Evolutionary conservation across 2,888 invertebrate species (phyloP).

Genomic region (Trichogramma evanescens): DNA sequence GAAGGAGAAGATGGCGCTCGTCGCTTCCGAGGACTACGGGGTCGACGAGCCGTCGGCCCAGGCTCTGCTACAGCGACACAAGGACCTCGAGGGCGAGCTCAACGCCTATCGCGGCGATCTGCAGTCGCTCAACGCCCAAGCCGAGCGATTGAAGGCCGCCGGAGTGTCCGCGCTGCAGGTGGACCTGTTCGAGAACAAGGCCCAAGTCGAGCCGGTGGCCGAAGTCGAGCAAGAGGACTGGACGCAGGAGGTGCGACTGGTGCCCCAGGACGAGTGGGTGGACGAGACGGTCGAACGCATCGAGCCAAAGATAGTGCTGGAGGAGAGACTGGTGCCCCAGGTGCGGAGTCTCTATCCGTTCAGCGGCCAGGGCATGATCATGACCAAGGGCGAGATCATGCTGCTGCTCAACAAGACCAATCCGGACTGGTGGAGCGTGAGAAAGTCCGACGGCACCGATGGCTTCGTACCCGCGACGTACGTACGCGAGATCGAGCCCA

Average conservation of each 20-base stretch:
- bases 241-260: constrained; percentile 69
- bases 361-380: constrained; percentile 84
- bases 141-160: constrained; percentile 65
- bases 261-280: constrained; percentile 88
- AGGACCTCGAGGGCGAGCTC: constrained; percentile 80
- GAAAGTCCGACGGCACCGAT: constrained; percentile 83
- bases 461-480: constrained; percentile 98
- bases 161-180: constrained; percentile 64
- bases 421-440: constrained; percentile 98
- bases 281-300: constrained; percentile 81
- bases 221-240: constrained; percentile 47
- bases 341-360: constrained; percentile 83
- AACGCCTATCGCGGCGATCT: constrained; percentile 84
- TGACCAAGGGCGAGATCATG: constrained; percentile 88
- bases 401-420: constrained; percentile 90
- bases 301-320: constrained; percentile 78
- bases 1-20: constrained; percentile 88
- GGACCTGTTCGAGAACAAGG: constrained; percentile 37
- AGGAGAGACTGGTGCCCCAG: constrained; percentile 81
- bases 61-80: constrained; percentile 79
- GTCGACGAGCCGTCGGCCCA: constrained; percentile 86
- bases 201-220: constrained; percentile 36
- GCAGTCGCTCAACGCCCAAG: constrained; percentile 70
- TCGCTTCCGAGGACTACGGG: constrained; percentile 84
- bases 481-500: constrained; percentile 84